phyloP scores from a whole-genome alignment of 2,797 vertebrate species.

The Corythornis leucogaster region DNA sequence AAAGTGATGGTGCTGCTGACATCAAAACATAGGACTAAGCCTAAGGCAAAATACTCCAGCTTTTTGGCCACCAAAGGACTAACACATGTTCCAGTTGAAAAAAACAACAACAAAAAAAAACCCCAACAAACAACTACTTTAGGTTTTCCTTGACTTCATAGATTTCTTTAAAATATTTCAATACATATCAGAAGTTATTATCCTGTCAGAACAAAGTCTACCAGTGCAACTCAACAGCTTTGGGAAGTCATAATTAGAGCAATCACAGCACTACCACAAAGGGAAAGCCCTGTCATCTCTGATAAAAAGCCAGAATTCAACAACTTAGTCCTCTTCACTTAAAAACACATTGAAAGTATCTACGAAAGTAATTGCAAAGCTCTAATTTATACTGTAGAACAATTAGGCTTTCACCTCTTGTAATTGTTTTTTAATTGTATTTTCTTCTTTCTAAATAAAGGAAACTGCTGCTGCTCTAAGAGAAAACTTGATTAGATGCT shows the following conservation, averaged over 20 bases:
- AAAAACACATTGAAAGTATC: background rate
- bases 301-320: background rate
- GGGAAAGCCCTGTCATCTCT: background rate
- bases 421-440: background rate
- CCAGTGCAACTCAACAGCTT: background rate
- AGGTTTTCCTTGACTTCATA: background rate
- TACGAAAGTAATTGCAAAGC: background rate
- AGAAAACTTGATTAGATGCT: background rate
- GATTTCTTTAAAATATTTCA: background rate
- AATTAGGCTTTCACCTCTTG: conserved; percentile 11
- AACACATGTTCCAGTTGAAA: background rate
- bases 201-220: background rate
- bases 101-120: too few species aligned
- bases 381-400: background rate
- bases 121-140: too few species aligned
- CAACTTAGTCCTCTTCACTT: background rate
- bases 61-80: background rate
- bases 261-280: background rate
- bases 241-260: background rate
- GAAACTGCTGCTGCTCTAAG: background rate
- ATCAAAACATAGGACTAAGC: background rate
- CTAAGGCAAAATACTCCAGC: background rate
- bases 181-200: background rate
- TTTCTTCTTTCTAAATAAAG: background rate
- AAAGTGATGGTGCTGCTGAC: background rate